These are phyloP conservation scores for Lutjanus erythropterus DNA, from an alignment of 2,113 vertebrate genomes.

Conservation along the genomic window DNA sequence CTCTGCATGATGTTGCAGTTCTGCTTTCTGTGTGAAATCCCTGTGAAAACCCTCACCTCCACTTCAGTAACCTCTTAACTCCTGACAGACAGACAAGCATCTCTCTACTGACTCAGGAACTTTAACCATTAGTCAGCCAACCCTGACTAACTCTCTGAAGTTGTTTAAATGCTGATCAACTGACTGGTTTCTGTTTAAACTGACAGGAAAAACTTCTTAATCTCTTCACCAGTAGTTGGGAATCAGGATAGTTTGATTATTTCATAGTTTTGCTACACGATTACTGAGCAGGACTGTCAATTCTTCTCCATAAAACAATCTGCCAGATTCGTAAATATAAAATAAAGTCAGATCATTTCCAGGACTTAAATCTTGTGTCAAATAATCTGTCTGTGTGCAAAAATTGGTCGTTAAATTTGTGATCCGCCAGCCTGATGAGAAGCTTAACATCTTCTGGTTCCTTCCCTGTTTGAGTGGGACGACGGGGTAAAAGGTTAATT, in stretches of 20 bases:
- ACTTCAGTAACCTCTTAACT: neutral
- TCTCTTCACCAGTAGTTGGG: neutral
- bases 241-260: neutral
- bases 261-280: too few species aligned
- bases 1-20: neutral
- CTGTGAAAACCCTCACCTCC: neutral
- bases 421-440: neutral
- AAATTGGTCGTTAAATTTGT: neutral
- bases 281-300: neutral
- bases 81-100: too few species aligned
- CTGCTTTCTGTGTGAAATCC: neutral
- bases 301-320: neutral
- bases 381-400: neutral
- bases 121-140: too few species aligned
- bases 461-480: neutral
- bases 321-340: neutral
- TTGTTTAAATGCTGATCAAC: neutral
- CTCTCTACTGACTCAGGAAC: too few species aligned
- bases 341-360: neutral
- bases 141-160: too few species aligned
- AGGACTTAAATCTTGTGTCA: neutral
- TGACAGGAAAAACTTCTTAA: too few species aligned
- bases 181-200: too few species aligned
- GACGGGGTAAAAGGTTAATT: conserved; percentile 29
- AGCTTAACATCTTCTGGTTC: too few species aligned